phyloP scores from a whole-genome alignment of 2,888 invertebrate genomes.

The Mantis religiosa region DNA sequence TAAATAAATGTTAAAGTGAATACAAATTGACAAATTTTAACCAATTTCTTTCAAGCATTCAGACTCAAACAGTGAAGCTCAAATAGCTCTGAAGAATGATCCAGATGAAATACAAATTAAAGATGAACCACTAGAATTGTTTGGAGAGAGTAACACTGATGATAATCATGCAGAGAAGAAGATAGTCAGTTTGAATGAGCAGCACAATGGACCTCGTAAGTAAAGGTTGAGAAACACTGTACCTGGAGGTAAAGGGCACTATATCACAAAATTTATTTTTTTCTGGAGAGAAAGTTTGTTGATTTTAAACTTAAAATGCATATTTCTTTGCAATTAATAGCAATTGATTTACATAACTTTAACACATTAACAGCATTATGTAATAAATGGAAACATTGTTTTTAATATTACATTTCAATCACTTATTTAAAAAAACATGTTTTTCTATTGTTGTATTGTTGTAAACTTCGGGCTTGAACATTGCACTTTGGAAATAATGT shows the following conservation, averaged over 20 bases:
- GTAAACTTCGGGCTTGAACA: no score
- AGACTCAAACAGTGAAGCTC: background rate
- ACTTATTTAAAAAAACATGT: no score
- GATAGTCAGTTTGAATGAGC: background rate
- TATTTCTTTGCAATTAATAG: no score
- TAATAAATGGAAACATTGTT: no score
- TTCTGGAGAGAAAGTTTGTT: background rate
- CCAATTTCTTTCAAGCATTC: background rate
- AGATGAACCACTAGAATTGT: slow-evolving; percentile 26
- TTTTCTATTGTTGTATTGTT: no score
- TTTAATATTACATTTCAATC: no score
- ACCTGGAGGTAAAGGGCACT: background rate
- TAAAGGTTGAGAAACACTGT: background rate
- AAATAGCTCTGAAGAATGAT: slow-evolving; percentile 19
- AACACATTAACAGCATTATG: no score
- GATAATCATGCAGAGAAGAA: slow-evolving; percentile 16
- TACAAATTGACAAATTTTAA: background rate
- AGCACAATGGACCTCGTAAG: background rate
- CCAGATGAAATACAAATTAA: slow-evolving; percentile 21
- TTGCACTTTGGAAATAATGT: no score
- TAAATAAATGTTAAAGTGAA: background rate
- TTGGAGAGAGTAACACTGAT: background rate
- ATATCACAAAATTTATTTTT: background rate
- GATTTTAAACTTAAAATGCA: no score
- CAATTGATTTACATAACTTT: no score